phyloP scores from a whole-genome alignment of 2,797 vertebrate genomes.

The Poecilia velifera region DNA sequence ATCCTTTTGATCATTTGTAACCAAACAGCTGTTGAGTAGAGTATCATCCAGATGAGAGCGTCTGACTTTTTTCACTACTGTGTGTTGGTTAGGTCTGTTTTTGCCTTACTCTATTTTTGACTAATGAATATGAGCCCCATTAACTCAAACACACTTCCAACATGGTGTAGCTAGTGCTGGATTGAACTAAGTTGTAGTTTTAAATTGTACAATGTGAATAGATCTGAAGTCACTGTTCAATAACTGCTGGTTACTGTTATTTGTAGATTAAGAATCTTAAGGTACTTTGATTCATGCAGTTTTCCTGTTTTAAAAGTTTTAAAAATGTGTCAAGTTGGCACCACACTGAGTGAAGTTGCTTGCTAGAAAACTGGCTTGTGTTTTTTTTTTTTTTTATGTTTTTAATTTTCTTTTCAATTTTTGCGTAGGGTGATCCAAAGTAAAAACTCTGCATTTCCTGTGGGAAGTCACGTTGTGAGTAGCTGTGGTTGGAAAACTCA shows the following conservation, averaged over 20 bases:
- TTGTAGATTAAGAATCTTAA: background rate
- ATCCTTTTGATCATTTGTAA: background rate
- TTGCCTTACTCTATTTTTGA: background rate
- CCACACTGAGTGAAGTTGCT: background rate
- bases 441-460: slow-evolving; percentile 83
- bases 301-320: background rate
- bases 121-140: background rate
- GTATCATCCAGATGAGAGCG: background rate
- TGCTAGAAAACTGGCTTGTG: background rate
- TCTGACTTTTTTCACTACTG: background rate
- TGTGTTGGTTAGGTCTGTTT: background rate
- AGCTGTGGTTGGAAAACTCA: slow-evolving; percentile 87
- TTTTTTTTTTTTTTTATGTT: background rate
- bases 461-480: slow-evolving; percentile 79
- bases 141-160: too few relatives aligned
- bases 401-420: background rate
- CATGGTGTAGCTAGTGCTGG: too few relatives aligned
- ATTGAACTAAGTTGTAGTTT: background rate
- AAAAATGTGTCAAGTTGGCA: background rate
- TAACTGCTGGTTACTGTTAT: background rate
- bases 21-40: background rate
- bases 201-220: background rate
- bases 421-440: slow-evolving; percentile 86
- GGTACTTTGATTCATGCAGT: background rate
- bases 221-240: background rate